Conservation (phyloP, 2,888 invertebrate genomes). For the Brenthis hecate region DNA sequence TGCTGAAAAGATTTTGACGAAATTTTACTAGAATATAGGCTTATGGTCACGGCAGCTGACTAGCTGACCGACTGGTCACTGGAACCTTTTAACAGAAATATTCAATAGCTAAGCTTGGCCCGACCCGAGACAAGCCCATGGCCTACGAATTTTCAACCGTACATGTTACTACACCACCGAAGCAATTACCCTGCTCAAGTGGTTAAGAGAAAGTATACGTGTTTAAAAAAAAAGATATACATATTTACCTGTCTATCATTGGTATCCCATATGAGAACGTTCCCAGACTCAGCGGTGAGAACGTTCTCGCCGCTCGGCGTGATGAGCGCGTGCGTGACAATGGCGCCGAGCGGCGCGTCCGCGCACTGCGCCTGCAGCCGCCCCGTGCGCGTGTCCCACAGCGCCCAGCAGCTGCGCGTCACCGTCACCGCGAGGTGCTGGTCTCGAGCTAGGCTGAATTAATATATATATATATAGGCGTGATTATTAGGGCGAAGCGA, state of each 20-base stretch:
- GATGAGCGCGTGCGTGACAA: slow-evolving; percentile 95
- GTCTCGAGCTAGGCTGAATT: slow-evolving; percentile 87
- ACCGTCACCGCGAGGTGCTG: slow-evolving; percentile 94
- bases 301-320: slow-evolving; percentile 93
- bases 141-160: too few relatives aligned
- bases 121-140: too few relatives aligned
- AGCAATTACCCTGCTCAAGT: too few relatives aligned
- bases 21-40: too few relatives aligned
- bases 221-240: background rate
- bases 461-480: background rate
- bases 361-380: slow-evolving; percentile 92
- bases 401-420: slow-evolving; percentile 96
- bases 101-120: too few relatives aligned
- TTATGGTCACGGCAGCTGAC: too few relatives aligned
- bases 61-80: too few relatives aligned
- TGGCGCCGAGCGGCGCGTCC: slow-evolving; percentile 95
- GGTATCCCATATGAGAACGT: slow-evolving; percentile 93
- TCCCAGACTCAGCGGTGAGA: slow-evolving; percentile 95
- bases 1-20: background rate
- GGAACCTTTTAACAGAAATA: too few relatives aligned
- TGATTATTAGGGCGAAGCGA: too few relatives aligned
- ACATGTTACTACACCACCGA: too few relatives aligned
- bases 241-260: slow-evolving; percentile 63
- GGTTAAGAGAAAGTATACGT: too few relatives aligned
- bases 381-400: slow-evolving; percentile 95